Evolutionary conservation across 2,888 invertebrate species (phyloP).

Genomic region (Eledone cirrhosa): DNA sequence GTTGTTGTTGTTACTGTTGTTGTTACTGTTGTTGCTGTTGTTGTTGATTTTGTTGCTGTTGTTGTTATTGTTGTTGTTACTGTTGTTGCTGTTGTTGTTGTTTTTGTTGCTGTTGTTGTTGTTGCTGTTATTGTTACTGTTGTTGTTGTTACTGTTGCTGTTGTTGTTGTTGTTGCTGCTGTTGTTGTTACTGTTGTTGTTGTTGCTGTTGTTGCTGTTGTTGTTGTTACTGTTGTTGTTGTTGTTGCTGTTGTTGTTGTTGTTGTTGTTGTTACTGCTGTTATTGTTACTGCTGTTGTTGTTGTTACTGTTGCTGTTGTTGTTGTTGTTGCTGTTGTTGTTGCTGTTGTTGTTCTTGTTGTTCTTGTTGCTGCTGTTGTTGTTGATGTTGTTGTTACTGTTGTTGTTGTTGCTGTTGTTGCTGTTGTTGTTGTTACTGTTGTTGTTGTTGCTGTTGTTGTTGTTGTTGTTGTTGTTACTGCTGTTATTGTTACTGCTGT

Average conservation of each 20-base stretch:
- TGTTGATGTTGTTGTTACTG: slow-evolving; percentile 9
- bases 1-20: too few species aligned
- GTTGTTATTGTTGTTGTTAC: too few species aligned
- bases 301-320: slow-evolving; percentile 13
- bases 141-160: slow-evolving; percentile 13
- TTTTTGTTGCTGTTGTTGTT: too few species aligned
- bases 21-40: too few species aligned
- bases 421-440: not conserved
- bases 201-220: slow-evolving; percentile 13
- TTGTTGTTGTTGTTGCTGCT: slow-evolving; percentile 13
- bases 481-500: slow-evolving; percentile 7
- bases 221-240: slow-evolving; percentile 13
- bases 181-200: slow-evolving; percentile 13
- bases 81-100: too few species aligned
- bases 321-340: slow-evolving; percentile 13
- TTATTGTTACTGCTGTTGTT: slow-evolving; percentile 7
- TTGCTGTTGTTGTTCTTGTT: slow-evolving; percentile 9
- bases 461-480: slow-evolving; percentile 9
- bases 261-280: too few species aligned
- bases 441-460: too few species aligned
- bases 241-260: slow-evolving; percentile 9
- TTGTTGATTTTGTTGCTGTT: too few species aligned
- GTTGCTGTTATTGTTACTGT: too few species aligned
- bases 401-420: not conserved
- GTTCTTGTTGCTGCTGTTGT: slow-evolving; percentile 8